Conservation (phyloP, 1,140 invertebrate genomes). For the Scaptodrosophila lebanonensis region DNA sequence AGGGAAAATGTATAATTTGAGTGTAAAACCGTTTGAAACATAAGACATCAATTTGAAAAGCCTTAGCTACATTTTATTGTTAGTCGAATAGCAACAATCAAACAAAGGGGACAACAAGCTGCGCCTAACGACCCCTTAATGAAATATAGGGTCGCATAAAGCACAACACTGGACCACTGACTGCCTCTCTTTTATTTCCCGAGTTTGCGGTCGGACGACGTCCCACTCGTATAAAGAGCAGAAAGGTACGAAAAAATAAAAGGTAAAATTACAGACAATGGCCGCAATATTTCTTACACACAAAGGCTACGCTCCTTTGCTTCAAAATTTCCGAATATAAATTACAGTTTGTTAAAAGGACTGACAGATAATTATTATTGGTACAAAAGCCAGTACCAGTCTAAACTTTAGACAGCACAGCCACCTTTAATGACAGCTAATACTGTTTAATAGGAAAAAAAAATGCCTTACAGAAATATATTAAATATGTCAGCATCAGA, state of each 20-base stretch:
- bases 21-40: too few relatives aligned
- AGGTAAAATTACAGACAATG: conserved; percentile 52
- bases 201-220: conserved; percentile 16
- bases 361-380: background rate
- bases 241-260: conserved; percentile 40
- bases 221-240: background rate
- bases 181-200: background rate
- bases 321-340: conserved; percentile 45
- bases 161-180: conserved; percentile 19
- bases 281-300: conserved; percentile 47
- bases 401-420: too few relatives aligned
- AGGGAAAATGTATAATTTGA: too few relatives aligned
- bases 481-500: too few relatives aligned
- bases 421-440: too few relatives aligned
- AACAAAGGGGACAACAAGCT: too few relatives aligned
- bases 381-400: conserved; percentile 25
- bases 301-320: conserved; percentile 26
- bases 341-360: conserved; percentile 55
- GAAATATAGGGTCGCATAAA: conserved; percentile 52
- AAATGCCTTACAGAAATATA: too few relatives aligned
- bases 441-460: too few relatives aligned
- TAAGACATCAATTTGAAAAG: too few relatives aligned
- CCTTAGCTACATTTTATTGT: too few relatives aligned
- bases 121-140: background rate
- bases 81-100: too few relatives aligned